phyloP scores from a whole-genome alignment of 2,113 vertebrate species.

The Craseonycteris thonglongyai region DNA sequence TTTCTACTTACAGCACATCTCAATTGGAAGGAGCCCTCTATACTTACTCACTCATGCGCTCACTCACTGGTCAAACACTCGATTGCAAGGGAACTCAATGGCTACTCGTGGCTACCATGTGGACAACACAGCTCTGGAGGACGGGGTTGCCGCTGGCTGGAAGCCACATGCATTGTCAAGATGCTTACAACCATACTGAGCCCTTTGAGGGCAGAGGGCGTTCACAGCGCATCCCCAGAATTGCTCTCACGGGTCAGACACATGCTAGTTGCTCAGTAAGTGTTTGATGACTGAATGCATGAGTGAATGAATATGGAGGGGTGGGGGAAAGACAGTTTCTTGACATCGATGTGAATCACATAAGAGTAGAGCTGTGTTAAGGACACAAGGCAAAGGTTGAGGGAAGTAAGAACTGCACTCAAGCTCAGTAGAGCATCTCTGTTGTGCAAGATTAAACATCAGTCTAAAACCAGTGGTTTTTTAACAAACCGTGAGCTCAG shows the following conservation, averaged over 20 bases:
- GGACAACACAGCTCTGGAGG: not conserved
- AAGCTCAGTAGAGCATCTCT: not conserved
- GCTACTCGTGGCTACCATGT: not conserved
- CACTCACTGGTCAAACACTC: not conserved
- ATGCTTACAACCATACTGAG: not conserved
- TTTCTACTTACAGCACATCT: not conserved
- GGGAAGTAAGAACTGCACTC: not conserved
- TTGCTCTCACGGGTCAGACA: not conserved
- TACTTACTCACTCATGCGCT: not conserved
- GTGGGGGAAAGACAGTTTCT: not conserved
- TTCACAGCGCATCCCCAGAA: not conserved
- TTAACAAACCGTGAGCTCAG: not conserved
- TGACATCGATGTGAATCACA: not conserved
- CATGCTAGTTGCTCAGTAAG: not conserved
- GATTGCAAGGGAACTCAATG: not conserved
- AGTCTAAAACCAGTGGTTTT: not conserved
- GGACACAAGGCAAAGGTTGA: not conserved
- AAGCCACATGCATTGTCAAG: not conserved
- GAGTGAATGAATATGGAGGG: not conserved
- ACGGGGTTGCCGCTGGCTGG: not conserved
- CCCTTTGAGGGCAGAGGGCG: not conserved
- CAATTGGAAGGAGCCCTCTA: not conserved
- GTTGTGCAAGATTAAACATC: not conserved
- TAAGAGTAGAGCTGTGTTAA: not conserved
- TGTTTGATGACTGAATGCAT: not conserved